Evolutionary conservation across 1,140 invertebrate genomes (phyloP).

Genomic region (Drosophila pallidifrons): DNA sequence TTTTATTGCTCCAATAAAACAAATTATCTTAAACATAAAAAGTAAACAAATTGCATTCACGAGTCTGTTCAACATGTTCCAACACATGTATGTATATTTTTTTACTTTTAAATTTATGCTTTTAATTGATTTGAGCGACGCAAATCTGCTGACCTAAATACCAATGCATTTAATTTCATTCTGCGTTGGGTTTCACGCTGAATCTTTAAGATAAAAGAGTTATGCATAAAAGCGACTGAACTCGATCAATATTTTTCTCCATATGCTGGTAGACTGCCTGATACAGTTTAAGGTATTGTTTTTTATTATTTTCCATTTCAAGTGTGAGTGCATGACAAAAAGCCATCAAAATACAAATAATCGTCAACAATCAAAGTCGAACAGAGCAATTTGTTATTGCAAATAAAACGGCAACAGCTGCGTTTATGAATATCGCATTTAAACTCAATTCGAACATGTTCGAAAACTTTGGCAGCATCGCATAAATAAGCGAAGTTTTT

Average conservation of each 20-base stretch:
- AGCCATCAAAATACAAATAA: constrained; percentile 67
- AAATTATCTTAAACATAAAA: constrained; percentile 7
- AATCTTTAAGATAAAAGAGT: constrained; percentile 48
- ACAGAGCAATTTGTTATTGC: constrained; percentile 64
- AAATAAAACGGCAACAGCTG: constrained; percentile 67
- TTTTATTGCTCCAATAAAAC: constrained; percentile 5
- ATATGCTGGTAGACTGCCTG: constrained; percentile 19
- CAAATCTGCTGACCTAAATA: constrained; percentile 65
- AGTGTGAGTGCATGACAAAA: constrained; percentile 66
- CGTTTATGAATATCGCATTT: constrained; percentile 60
- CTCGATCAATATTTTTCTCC: constrained; percentile 5
- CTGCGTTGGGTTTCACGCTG: constrained; percentile 22
- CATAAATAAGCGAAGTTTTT: constrained; percentile 68
- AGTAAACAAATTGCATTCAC: constrained; percentile 19
- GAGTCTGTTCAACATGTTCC: neutral
- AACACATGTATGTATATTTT: constrained; percentile 9
- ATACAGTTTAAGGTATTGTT: constrained; percentile 19
- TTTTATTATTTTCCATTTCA: constrained; percentile 17
- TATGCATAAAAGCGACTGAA: constrained; percentile 27
- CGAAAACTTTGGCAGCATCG: constrained; percentile 68
- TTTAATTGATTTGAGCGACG: constrained; percentile 66
- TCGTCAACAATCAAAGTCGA: constrained; percentile 63
- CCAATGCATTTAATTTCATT: constrained; percentile 54
- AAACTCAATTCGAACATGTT: constrained; percentile 60
- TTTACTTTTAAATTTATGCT: constrained; percentile 51